phyloP scores from a whole-genome alignment of 2,888 invertebrate genomes.

The Xestoiulus laeticollis region DNA sequence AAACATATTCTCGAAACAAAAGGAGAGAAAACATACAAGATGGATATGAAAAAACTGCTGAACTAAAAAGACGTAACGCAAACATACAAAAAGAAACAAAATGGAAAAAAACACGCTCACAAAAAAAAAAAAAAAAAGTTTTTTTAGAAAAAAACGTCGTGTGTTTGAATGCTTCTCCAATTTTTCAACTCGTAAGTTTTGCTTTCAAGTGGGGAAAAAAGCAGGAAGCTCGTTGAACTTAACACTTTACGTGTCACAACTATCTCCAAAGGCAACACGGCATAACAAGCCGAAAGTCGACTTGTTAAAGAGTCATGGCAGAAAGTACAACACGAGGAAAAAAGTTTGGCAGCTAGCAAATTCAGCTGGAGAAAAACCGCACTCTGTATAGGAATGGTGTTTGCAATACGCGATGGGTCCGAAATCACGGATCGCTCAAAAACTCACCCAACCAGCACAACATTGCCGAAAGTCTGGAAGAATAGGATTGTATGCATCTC shows the following conservation, averaged over 20 bases:
- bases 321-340: neutral
- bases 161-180: neutral
- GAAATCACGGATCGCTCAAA: neutral
- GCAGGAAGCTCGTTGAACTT: slow-evolving; percentile 5
- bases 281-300: neutral
- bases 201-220: neutral
- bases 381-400: neutral
- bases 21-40: neutral
- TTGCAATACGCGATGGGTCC: neutral
- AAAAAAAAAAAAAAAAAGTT: neutral
- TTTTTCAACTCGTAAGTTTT: neutral
- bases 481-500: neutral
- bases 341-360: neutral
- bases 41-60: neutral
- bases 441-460: neutral
- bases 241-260: neutral
- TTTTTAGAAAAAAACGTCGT: neutral
- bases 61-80: neutral
- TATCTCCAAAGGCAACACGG: neutral
- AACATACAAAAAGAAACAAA: neutral
- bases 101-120: neutral
- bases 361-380: neutral
- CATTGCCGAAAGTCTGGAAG: neutral
- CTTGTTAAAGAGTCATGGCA: neutral
- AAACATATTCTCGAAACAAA: neutral